Base-by-base conservation (phyloP, 2,797 vertebrate genomes). In the Phylloscopus collybita region DNA sequence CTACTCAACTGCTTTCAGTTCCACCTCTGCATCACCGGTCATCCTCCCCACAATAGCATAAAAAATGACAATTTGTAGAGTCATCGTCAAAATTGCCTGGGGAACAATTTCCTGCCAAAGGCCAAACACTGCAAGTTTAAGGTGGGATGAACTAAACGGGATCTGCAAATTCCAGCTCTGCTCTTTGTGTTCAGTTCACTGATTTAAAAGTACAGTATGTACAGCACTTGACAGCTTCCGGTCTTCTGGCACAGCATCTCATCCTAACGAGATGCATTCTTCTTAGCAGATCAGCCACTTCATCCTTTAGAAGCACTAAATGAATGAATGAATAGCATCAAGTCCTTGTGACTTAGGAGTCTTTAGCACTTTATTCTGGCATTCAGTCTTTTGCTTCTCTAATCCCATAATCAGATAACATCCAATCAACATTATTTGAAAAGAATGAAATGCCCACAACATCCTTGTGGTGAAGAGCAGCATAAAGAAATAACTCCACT, bases 271-370 rank as follows among this genome's bases (percentile, higher is more conserved):
- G 82, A 92, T 45, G 44, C 44, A n/a, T 87, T 76, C 71, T 71
- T 92, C 67, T 72, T 72, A 79, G 76, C 45, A 84, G 70, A 86
- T 92, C 91, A 96, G 69, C 61, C 85, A 80, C 75, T 91, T 92
- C 90, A 91, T 83, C 80, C 82, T 90, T 88, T 45, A 88, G 76
- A 92, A 91, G 29, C 36, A 57, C 25, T 47, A 56, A 93, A 80
- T 53, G 75, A 89, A 89, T 53, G 75, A 89, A 89, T 45, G 71
- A 86, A 86, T 66, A 15, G 2, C 45, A 80, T 61, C 1, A 4
- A 80, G 70, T 75, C 44, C 59, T 93, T 34, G 16, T 47, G 54
- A 91, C n/a, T 88, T 69, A 44, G 30, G 22, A 60, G 22, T 81
- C 70, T 60, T 74, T 50, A 93, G 65, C 53, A 60, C 40, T 79